A percentile compares a stretch with the other conserved stretches of the same genome.
Evolutionary conservation across 2,888 invertebrate species (phyloP).

Genomic region (Hemaris fuciformis): DNA sequence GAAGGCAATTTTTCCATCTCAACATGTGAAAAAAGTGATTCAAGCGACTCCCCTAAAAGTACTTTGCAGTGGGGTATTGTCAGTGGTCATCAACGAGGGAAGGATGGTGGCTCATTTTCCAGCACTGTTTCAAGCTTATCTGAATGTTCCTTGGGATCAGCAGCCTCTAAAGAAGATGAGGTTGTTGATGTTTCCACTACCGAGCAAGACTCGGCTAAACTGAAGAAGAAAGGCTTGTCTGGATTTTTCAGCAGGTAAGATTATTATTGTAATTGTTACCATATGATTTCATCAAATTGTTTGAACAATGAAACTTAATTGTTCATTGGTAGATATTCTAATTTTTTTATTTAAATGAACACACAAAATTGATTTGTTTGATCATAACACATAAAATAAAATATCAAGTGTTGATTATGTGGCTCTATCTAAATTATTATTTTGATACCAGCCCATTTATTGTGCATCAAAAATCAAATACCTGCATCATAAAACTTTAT

Average conservation of each 20-base stretch:
- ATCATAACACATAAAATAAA: no score
- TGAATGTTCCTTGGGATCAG: constrained; percentile 85
- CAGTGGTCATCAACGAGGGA: constrained; percentile 76
- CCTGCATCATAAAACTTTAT: no score
- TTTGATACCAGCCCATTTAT: no score
- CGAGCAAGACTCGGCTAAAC: constrained; percentile 65
- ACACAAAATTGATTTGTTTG: no score
- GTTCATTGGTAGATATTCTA: no score
- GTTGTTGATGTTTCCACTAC: constrained; percentile 42
- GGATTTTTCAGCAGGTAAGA: constrained; percentile 84
- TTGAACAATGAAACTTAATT: no score
- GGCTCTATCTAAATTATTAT: no score
- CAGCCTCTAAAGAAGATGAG: constrained; percentile 77
- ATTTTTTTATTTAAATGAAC: no score
- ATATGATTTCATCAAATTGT: no score
- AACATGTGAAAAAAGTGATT: constrained; percentile 77
- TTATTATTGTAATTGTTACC: not conserved
- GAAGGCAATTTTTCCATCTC: constrained; percentile 76
- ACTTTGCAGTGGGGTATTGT: constrained; percentile 76
- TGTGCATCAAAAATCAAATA: no score
- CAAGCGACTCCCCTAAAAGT: constrained; percentile 77
- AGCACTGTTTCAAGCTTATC: constrained; percentile 87
- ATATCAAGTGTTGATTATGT: no score
- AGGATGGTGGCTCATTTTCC: constrained; percentile 84
- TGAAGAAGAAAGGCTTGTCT: constrained; percentile 83